Base-by-base conservation (phyloP, 64 coral and sea anemone species). In the Montipora foliosa region DNA sequence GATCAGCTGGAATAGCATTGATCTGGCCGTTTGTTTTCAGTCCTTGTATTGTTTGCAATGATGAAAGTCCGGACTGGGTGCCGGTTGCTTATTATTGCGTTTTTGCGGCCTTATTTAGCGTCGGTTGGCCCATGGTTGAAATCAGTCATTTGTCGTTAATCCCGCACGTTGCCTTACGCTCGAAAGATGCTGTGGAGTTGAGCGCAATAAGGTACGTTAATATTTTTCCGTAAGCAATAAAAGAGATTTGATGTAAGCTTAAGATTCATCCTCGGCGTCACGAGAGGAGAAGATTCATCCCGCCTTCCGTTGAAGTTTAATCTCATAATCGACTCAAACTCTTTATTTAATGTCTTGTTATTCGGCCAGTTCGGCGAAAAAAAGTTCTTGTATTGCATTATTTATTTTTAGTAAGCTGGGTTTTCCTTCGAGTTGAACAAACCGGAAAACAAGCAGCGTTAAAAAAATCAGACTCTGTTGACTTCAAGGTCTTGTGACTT, bases 81-180 rank as follows among this genome's bases (percentile, higher is more conserved):
- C 72, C 83, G 2, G 51, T 95, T 0, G 69, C 89, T 2, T 98
- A 98, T 8, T 98, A 94, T 60, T 93, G 96, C 24, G 58, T 95
- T 4, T 49, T 98, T 0, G 88, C 79, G 1, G 80, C 84, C 19
- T 71, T 98, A 11, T 98, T 98, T 12, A 98, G 93, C 68, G 60
- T 98, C n/a, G 90, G 81, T 25, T 98, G 96, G 96, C 96, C 96
- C 3, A 98, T 98, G 96, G 96, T 98, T 16, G 96, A 98, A 83
- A 98, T 98, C 10, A 98, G 96, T 15, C 96, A 98, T 89, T 90
- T 98, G 16, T 98, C 96, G 15, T 78, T 98, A 1, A 98, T 98
- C 78, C 96, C 96, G 5, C 79, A 77, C 29, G 93, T 98, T 37
- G 96, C 93, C 14, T 95, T 87, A 81, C 77, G 96, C 64, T 37